These are phyloP conservation scores for Shargacucullia verbasci DNA, from an alignment of 2,888 invertebrate species.

Conservation along the genomic window DNA sequence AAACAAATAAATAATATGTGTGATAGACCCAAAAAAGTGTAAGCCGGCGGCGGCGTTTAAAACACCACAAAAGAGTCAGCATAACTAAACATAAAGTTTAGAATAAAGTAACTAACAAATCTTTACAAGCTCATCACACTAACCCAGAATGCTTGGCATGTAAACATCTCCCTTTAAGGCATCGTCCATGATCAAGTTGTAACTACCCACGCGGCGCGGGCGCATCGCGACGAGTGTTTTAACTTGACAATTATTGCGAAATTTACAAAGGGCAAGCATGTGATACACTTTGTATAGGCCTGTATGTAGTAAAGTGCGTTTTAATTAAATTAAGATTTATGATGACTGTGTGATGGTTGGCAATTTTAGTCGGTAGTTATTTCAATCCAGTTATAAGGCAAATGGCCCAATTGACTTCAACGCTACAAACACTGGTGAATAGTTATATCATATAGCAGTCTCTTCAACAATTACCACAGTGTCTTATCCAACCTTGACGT, in stretches of 20 bases:
- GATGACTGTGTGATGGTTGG: too few species aligned
- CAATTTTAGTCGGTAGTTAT: too few species aligned
- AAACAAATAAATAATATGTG: too few species aligned
- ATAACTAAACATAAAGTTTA: neutral
- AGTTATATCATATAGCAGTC: too few species aligned
- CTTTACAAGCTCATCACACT: constrained; percentile 4
- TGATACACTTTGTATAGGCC: too few species aligned
- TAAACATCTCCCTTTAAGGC: constrained; percentile 18
- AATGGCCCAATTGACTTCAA: too few species aligned
- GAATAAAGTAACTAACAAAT: constrained; percentile 1
- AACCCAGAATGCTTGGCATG: constrained; percentile 13
- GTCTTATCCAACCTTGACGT: too few species aligned
- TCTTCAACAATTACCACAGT: too few species aligned
- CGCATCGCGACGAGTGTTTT: constrained; percentile 1
- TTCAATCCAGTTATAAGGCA: too few species aligned
- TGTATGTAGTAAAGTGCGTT: neutral
- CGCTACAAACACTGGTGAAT: too few species aligned
- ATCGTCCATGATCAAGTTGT: constrained; percentile 11
- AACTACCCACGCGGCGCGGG: neutral
- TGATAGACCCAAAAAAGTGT: too few species aligned
- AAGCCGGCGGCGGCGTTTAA: too few species aligned
- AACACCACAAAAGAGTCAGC: neutral
- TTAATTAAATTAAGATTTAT: neutral
- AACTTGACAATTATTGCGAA: constrained; percentile 26
- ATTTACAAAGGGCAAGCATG: constrained; percentile 9